phyloP scores from a whole-genome alignment of 2,888 invertebrate genomes.

The Lomographa bimaculata region DNA sequence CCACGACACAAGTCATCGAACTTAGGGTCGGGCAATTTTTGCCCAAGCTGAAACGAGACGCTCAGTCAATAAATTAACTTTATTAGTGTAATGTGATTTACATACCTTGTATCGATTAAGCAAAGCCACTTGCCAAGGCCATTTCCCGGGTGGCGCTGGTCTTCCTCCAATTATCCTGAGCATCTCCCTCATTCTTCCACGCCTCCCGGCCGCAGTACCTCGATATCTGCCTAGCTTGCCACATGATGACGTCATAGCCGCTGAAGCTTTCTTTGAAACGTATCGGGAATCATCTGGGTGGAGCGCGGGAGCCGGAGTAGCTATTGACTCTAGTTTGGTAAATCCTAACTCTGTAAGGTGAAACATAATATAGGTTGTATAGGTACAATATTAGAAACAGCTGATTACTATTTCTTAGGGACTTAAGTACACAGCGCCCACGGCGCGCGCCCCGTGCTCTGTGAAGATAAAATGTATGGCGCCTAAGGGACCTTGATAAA shows the following conservation, averaged over 20 bases:
- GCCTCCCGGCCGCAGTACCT: constrained; percentile 50
- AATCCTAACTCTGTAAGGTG: constrained; percentile 48
- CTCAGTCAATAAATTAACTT: too few species aligned
- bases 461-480: too few species aligned
- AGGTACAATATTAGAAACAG: too few species aligned
- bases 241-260: constrained; percentile 44
- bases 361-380: too few species aligned
- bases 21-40: too few species aligned
- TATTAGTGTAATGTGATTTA: too few species aligned
- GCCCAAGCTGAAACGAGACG: too few species aligned
- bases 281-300: constrained; percentile 58
- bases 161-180: constrained; percentile 94
- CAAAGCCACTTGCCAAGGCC: constrained; percentile 98
- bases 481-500: too few species aligned
- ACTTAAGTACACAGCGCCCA: too few species aligned
- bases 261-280: constrained; percentile 26
- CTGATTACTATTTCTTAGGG: too few species aligned
- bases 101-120: constrained; percentile 90
- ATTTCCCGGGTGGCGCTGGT: constrained; percentile 90
- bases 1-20: too few species aligned
- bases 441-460: too few species aligned
- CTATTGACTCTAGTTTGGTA: constrained; percentile 61
- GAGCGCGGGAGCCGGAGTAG: constrained; percentile 54
- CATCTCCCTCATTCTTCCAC: constrained; percentile 81
- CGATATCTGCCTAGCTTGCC: constrained; percentile 62